Evolutionary conservation across 2,113 vertebrate genomes (phyloP).

Genomic region (Thamnaconus septentrionalis): DNA sequence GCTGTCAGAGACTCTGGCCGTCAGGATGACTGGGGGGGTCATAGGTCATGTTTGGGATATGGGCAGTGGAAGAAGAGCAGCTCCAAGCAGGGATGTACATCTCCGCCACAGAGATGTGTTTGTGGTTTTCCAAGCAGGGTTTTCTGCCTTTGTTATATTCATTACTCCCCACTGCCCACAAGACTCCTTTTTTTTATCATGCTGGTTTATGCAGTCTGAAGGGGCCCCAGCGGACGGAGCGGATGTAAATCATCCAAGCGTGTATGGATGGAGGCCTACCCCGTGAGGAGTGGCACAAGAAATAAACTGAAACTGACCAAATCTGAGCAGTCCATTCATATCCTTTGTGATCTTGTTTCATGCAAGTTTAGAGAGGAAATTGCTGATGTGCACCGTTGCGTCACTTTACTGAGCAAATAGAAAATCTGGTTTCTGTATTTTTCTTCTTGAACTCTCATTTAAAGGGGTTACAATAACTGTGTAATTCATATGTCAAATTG

Average conservation of each 20-base stretch:
- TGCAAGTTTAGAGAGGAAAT: conserved; percentile 1
- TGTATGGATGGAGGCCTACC: conserved; percentile 17
- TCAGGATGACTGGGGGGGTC: conserved; percentile 42
- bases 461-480: conserved; percentile 8
- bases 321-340: conserved; percentile 14
- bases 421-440: background rate
- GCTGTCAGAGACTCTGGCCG: conserved; percentile 46
- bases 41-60: conserved; percentile 37
- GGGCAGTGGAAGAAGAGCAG: conserved; percentile 29
- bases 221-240: conserved; percentile 33
- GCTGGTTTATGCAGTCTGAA: conserved; percentile 40
- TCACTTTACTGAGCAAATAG: background rate
- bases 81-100: conserved; percentile 17
- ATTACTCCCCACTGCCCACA: too few species aligned
- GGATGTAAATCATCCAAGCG: conserved; percentile 48
- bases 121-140: conserved; percentile 26
- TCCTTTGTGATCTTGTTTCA: conserved; percentile 22
- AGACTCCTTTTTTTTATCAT: conserved; percentile 18
- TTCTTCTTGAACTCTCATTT: background rate
- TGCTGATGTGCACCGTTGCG: background rate
- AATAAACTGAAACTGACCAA: conserved; percentile 37
- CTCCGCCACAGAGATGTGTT: conserved; percentile 17
- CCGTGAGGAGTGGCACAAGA: conserved; percentile 32
- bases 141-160: conserved; percentile 13
- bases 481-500: conserved; percentile 10